Evolutionary conservation across 2,888 invertebrate genomes (phyloP).

Genomic region (Drosophila nigritarsus): DNA sequence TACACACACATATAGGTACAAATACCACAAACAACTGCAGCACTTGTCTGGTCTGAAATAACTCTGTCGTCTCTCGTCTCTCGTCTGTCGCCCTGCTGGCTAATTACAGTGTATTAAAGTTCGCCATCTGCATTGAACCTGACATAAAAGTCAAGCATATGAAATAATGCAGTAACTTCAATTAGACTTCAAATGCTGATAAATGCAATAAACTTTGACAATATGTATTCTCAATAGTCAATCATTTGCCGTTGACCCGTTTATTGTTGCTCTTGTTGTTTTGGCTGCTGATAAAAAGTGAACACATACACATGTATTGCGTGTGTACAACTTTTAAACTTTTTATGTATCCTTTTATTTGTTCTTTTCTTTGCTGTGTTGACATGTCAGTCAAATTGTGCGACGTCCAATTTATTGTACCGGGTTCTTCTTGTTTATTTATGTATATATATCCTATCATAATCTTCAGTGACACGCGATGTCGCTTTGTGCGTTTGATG

Average conservation of each 20-base stretch:
- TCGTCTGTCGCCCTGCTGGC: conserved; percentile 9
- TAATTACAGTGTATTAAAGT: conserved; percentile 49
- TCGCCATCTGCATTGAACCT: conserved; percentile 19
- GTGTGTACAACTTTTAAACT: conserved; percentile 2
- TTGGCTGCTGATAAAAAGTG: conserved; percentile 61
- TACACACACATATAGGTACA: background rate
- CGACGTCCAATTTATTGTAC: conserved; percentile 54
- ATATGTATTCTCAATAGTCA: conserved; percentile 57
- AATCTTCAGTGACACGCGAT: conserved; percentile 81
- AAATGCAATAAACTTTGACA: conserved; percentile 75
- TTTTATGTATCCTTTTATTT: conserved; percentile 9
- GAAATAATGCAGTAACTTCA: conserved; percentile 26
- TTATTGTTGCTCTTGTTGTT: background rate
- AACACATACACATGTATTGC: background rate
- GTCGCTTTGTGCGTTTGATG: conserved; percentile 40
- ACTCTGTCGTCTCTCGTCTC: conserved; percentile 6
- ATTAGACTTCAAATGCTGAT: conserved; percentile 35
- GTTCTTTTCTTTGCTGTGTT: conserved; percentile 30
- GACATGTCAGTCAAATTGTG: conserved; percentile 77
- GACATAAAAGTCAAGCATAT: conserved; percentile 15
- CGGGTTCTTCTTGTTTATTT: conserved; percentile 33
- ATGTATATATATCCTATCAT: conserved; percentile 67
- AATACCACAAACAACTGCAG: conserved; percentile 58
- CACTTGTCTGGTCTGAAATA: conserved; percentile 39
- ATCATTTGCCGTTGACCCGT: conserved; percentile 34